phyloP scores from a whole-genome alignment of 2,797 vertebrate species.

The Coendou prehensilis region DNA sequence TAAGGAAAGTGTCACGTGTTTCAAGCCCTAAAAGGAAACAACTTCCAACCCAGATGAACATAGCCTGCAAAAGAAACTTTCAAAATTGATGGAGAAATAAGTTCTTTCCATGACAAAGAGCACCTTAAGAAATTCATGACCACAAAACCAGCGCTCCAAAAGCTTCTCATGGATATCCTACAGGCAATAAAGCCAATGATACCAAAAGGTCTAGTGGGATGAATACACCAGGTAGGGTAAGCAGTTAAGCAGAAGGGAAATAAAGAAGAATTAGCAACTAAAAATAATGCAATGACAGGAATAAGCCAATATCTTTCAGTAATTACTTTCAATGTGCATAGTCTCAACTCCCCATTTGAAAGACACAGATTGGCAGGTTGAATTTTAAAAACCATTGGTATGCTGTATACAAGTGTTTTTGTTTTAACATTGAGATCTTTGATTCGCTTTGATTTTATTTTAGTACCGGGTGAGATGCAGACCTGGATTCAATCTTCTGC shows the following conservation, averaged over 20 bases:
- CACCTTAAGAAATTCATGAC: background rate
- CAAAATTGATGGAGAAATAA: background rate
- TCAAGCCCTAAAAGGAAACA: background rate
- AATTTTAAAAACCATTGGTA: background rate
- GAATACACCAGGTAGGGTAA: background rate
- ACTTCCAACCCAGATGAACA: background rate
- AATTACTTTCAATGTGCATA: background rate
- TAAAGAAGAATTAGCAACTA: background rate
- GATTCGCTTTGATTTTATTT: too few species aligned
- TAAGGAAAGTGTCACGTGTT: background rate
- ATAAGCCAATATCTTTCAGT: background rate
- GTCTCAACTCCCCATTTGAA: background rate
- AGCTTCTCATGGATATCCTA: background rate
- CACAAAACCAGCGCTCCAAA: background rate
- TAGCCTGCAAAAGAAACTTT: background rate
- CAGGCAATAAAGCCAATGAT: background rate
- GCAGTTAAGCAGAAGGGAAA: background rate
- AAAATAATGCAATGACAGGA: background rate
- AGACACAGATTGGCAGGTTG: background rate
- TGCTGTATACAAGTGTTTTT: background rate
- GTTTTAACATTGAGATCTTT: background rate
- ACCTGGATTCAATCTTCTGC: too few species aligned
- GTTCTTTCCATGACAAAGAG: background rate
- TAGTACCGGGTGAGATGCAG: too few species aligned
- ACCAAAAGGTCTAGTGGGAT: background rate